Percentiles rank a stretch among this genome's conserved stretches.
phyloP scores from a whole-genome alignment of 1,140 invertebrate genomes.

The Metopolophium dirhodum region DNA sequence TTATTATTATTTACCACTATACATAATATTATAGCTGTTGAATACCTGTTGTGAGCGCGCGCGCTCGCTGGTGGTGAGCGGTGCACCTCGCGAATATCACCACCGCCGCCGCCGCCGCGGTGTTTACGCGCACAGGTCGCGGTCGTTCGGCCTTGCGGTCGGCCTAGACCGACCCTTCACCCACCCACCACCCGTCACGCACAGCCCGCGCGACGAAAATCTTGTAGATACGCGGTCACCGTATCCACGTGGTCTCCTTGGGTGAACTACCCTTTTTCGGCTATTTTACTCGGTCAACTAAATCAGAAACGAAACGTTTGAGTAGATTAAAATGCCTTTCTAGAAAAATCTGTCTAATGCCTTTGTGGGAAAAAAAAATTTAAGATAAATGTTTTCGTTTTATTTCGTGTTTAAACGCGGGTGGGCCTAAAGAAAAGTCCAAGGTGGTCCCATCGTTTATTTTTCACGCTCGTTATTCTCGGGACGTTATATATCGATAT shows the following conservation, averaged over 20 bases:
- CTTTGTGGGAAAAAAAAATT: neutral
- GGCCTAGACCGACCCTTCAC: conserved; percentile 37
- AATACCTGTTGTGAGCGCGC: neutral
- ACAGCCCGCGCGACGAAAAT: neutral
- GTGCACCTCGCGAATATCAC: conserved; percentile 22
- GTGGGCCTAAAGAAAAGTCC: neutral
- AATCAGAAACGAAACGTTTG: neutral
- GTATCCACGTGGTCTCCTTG: neutral
- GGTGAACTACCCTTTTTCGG: neutral
- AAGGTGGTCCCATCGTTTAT: neutral
- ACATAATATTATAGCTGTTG: neutral
- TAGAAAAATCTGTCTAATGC: neutral
- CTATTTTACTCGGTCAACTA: neutral
- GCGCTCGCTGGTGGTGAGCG: neutral
- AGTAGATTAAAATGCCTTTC: neutral
- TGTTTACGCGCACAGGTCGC: conserved; percentile 1
- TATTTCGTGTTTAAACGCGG: neutral
- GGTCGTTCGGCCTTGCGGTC: conserved; percentile 28
- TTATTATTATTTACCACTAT: neutral
- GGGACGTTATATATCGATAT: neutral
- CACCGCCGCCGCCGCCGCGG: neutral
- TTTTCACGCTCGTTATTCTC: neutral
- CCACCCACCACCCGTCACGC: too few relatives aligned
- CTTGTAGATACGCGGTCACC: neutral
- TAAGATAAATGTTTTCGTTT: neutral